Conservation (phyloP, 2,113 vertebrate species). For the Phoxinus phoxinus region DNA sequence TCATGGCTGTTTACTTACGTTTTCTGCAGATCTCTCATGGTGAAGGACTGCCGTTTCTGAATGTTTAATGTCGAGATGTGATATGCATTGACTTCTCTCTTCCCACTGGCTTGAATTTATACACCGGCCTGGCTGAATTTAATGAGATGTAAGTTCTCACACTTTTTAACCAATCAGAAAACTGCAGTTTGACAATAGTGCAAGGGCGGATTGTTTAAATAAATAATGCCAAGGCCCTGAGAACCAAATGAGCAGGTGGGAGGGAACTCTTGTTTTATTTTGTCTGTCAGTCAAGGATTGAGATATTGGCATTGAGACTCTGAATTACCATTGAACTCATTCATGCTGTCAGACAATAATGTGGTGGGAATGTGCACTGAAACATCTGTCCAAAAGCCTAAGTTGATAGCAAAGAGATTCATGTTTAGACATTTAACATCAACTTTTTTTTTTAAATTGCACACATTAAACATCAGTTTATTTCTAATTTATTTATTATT, state of each 20-base stretch:
- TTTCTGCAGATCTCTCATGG: constrained; percentile 74
- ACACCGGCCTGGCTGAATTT: constrained; percentile 58
- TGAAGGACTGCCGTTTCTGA: constrained; percentile 48
- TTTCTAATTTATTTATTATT: background rate
- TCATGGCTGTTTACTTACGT: constrained; percentile 61
- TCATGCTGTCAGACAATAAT: constrained; percentile 61
- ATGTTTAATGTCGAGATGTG: constrained; percentile 1
- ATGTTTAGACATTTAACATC: background rate
- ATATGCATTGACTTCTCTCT: constrained; percentile 54
- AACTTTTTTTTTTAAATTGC: background rate
- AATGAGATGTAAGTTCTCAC: constrained; percentile 74
- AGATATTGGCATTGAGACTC: constrained; percentile 43
- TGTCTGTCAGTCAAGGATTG: constrained; percentile 58
- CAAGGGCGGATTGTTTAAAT: constrained; percentile 69
- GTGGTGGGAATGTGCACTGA: constrained; percentile 69
- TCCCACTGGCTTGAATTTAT: constrained; percentile 60
- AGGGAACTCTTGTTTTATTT: constrained; percentile 55
- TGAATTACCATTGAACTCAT: constrained; percentile 32
- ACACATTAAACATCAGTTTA: background rate
- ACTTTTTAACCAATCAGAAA: constrained; percentile 72
- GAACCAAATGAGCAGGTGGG: constrained; percentile 71
- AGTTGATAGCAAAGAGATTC: background rate
- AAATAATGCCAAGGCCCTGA: constrained; percentile 65
- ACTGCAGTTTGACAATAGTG: constrained; percentile 67
- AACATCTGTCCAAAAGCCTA: constrained; percentile 62